phyloP scores from a whole-genome alignment of 2,113 vertebrate genomes.

The Eretmodus cyanostictus region DNA sequence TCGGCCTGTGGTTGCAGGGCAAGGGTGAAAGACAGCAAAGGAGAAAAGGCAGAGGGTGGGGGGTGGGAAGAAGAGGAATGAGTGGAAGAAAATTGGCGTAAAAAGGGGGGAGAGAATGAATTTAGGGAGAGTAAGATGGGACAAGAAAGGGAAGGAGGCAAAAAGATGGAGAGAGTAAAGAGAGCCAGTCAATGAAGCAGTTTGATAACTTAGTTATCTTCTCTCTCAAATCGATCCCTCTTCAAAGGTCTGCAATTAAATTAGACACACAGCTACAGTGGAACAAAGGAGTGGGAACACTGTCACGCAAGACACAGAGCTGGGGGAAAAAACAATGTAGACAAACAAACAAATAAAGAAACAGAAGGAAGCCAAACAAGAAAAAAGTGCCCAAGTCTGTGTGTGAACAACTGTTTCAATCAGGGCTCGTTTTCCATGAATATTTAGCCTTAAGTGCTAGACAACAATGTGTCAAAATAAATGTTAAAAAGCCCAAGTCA shows the following conservation, averaged over 20 bases:
- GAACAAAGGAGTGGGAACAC: constrained; percentile 14
- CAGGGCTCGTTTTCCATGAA: rapidly evolving
- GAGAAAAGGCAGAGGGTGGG: not conserved
- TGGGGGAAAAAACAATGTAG: not conserved
- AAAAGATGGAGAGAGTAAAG: constrained; percentile 34
- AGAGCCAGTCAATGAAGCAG: constrained; percentile 59
- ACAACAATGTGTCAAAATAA: not conserved
- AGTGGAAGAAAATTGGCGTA: not conserved
- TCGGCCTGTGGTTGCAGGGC: constrained; percentile 69
- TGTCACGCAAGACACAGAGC: not conserved
- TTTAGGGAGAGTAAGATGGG: not conserved
- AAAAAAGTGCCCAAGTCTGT: not conserved
- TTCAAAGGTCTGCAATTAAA: constrained; percentile 52
- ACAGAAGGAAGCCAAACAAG: not conserved
- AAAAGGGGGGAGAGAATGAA: not conserved
- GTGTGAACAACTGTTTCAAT: not conserved
- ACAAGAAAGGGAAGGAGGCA: constrained; percentile 1
- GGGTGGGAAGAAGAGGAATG: not conserved
- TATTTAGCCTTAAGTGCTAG: not conserved
- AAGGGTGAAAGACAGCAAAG: not conserved
- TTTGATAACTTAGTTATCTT: constrained; percentile 64
- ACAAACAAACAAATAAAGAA: not conserved
- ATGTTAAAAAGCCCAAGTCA: not conserved
- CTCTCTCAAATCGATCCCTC: constrained; percentile 49
- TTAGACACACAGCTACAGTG: constrained; percentile 28